phyloP scores from a whole-genome alignment of 2,113 vertebrate species.

The Periophthalmodon schlosseri region DNA sequence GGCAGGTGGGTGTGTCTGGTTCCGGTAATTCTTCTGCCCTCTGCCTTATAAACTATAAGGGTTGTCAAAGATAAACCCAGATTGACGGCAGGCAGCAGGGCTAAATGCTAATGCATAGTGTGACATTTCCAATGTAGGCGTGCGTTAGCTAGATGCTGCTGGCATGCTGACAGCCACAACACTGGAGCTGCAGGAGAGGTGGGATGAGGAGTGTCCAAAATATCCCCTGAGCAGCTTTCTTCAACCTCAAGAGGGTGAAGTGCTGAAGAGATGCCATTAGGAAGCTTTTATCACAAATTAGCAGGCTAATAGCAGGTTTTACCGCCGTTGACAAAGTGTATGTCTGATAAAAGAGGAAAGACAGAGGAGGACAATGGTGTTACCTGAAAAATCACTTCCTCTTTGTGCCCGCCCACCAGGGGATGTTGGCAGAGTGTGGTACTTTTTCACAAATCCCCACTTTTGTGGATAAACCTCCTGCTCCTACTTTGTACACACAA shows the following conservation, averaged over 20 bases:
- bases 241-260: slow-evolving; percentile 26
- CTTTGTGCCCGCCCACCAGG: slow-evolving; percentile 46
- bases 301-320: slow-evolving; percentile 55
- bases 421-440: slow-evolving; percentile 35
- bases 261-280: slow-evolving; percentile 42
- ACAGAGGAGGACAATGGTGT: slow-evolving; percentile 19
- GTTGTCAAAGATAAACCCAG: slow-evolving; percentile 76
- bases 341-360: slow-evolving; percentile 36
- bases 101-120: slow-evolving; percentile 80
- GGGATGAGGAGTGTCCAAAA: slow-evolving; percentile 33
- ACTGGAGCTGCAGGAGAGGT: slow-evolving; percentile 1
- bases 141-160: slow-evolving; percentile 65
- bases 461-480: slow-evolving; percentile 58
- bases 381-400: slow-evolving; percentile 17
- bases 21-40: slow-evolving; percentile 74
- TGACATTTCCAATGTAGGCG: slow-evolving; percentile 76
- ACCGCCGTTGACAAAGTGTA: slow-evolving; percentile 39
- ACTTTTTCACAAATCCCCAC: slow-evolving; percentile 56
- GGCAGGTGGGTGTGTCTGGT: slow-evolving; percentile 65
- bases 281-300: slow-evolving; percentile 55
- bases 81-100: slow-evolving; percentile 73
- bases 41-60: slow-evolving; percentile 67
- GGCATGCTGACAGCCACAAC: slow-evolving; percentile 55
- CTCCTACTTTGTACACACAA: slow-evolving; percentile 6
- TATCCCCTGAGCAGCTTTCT: slow-evolving; percentile 33